A percentile compares a stretch with the other conserved stretches of the same genome.
phyloP scores from a whole-genome alignment of 2,797 vertebrate species.

The Echiichthys vipera region DNA sequence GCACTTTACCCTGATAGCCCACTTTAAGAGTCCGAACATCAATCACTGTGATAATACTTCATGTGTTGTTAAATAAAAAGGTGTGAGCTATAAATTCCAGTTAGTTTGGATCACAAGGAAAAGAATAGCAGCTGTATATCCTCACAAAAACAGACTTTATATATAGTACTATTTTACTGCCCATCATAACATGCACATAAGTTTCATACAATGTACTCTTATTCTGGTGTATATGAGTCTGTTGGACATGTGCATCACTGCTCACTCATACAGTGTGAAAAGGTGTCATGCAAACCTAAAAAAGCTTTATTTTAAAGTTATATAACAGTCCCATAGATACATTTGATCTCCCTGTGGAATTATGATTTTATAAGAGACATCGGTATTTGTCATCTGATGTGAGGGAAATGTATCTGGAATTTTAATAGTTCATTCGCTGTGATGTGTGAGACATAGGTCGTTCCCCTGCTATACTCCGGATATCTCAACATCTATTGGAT shows the following conservation, averaged over 20 bases:
- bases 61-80: background rate
- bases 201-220: too few relatives aligned
- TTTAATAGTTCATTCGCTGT: constrained; percentile 8
- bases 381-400: background rate
- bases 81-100: background rate
- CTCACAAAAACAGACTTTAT: background rate
- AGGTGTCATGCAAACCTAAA: background rate
- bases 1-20: background rate
- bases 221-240: background rate
- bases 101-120: background rate
- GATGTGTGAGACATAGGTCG: background rate
- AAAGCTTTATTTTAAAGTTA: background rate
- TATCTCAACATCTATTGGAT: background rate
- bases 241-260: background rate
- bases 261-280: background rate
- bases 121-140: background rate
- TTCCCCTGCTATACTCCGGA: background rate
- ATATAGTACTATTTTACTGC: background rate
- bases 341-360: background rate
- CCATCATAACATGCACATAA: background rate
- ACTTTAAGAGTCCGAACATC: background rate
- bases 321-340: background rate
- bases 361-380: background rate
- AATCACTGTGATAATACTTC: background rate
- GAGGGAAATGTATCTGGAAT: background rate